These are phyloP conservation scores for Venturia canescens DNA, from an alignment of 1,140 invertebrate species.

Conservation along the genomic window DNA sequence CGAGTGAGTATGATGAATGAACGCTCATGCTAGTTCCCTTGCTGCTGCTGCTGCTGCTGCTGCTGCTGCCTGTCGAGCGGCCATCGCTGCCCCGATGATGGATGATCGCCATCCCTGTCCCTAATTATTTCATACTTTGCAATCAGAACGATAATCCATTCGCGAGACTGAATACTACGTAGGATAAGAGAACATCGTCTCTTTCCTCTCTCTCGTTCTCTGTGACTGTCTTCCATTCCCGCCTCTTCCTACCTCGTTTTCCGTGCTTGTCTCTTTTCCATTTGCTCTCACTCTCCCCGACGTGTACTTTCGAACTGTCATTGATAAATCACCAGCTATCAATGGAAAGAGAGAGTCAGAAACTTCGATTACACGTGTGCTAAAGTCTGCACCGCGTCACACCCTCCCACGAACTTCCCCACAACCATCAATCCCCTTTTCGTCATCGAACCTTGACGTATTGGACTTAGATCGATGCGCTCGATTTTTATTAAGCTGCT, in stretches of 20 bases:
- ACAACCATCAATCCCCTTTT: not conserved
- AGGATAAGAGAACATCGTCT: not conserved
- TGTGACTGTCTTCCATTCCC: too few species aligned
- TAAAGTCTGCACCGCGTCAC: conserved; percentile 40
- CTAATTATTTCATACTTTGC: conserved; percentile 79
- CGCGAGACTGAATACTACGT: conserved; percentile 47
- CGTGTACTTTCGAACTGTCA: conserved; percentile 64
- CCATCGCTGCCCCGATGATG: conserved; percentile 75
- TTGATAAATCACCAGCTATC: conserved; percentile 76
- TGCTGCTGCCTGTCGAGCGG: conserved; percentile 70
- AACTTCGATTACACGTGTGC: conserved; percentile 60
- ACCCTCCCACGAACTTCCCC: not conserved
- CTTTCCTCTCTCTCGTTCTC: not conserved
- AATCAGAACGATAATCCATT: conserved; percentile 77
- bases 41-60: not conserved
- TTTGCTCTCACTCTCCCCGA: not conserved
- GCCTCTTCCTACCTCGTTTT: not conserved
- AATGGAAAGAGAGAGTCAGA: conserved; percentile 49
- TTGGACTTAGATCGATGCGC: not conserved
- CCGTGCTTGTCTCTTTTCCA: not conserved
- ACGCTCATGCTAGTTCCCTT: conserved; percentile 52
- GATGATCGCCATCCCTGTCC: conserved; percentile 72
- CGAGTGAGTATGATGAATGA: conserved; percentile 77
- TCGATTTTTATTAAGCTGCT: not conserved
- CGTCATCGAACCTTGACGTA: not conserved